These are phyloP conservation scores for Aphelenchoides fujianensis DNA, from an alignment of 1,140 invertebrate genomes.

Conservation along the genomic window DNA sequence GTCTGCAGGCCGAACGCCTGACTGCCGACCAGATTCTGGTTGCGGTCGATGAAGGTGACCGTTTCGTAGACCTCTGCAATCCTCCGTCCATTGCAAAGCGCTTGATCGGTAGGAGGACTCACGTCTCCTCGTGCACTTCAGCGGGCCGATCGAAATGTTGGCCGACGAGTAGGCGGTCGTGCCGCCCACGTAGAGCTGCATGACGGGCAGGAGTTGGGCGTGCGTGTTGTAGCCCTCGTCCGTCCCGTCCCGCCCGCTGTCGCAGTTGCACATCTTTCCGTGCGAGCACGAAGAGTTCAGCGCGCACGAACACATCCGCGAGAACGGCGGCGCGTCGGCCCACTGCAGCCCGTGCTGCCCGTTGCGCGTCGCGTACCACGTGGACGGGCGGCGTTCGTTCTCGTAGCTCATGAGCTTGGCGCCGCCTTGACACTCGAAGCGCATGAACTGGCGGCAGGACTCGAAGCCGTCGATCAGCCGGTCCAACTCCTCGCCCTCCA, in stretches of 20 bases:
- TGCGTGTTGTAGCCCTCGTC: slow-evolving; percentile 58
- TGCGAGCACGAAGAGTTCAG: slow-evolving; percentile 55
- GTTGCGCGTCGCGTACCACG: slow-evolving; percentile 59
- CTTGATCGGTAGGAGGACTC: slow-evolving; percentile 23
- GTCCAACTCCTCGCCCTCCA: slow-evolving; percentile 44
- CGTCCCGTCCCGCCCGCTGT: slow-evolving; percentile 54
- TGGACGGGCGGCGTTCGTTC: slow-evolving; percentile 54
- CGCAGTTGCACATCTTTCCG: slow-evolving; percentile 56
- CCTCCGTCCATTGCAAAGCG: too few relatives aligned
- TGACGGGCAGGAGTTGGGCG: slow-evolving; percentile 57
- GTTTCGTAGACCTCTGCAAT: slow-evolving; percentile 58
- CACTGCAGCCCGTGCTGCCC: slow-evolving; percentile 61
- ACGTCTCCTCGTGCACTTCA: slow-evolving; percentile 51
- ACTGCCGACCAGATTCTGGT: slow-evolving; percentile 51
- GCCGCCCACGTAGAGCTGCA: slow-evolving; percentile 58
- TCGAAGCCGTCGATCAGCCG: slow-evolving; percentile 56
- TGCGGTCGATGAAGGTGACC: slow-evolving; percentile 59
- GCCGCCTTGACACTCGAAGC: slow-evolving; percentile 55
- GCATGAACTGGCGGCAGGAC: slow-evolving; percentile 51
- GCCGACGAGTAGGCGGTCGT: slow-evolving; percentile 36
- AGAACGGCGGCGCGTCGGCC: slow-evolving; percentile 58
- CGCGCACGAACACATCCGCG: slow-evolving; percentile 59
- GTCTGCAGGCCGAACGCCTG: slow-evolving; percentile 46
- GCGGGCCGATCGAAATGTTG: slow-evolving; percentile 53
- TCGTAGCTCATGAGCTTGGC: slow-evolving; percentile 55